These are phyloP conservation scores for Cryptotermes secundus DNA, from an alignment of 1,140 invertebrate genomes.

Conservation along the genomic window DNA sequence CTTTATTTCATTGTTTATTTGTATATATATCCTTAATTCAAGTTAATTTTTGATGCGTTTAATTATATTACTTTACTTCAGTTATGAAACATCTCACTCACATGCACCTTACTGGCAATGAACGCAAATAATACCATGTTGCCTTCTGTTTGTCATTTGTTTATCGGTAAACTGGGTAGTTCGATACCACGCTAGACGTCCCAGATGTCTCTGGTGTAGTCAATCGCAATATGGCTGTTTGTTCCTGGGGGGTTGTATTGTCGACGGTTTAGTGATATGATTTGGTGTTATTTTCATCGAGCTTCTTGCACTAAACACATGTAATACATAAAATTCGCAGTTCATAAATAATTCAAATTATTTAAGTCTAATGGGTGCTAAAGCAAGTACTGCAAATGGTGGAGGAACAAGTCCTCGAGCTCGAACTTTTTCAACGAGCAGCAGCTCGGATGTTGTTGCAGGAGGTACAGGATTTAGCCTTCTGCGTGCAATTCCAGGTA, in stretches of 20 bases:
- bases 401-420: slow-evolving; percentile 69
- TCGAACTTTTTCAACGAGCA: slow-evolving; percentile 73
- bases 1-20: too few relatives aligned
- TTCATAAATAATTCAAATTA: slow-evolving; percentile 22
- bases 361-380: slow-evolving; percentile 67
- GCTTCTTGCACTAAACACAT: slow-evolving; percentile 21
- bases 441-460: slow-evolving; percentile 62
- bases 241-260: slow-evolving; percentile 30
- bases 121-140: too few relatives aligned
- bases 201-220: slow-evolving; percentile 26
- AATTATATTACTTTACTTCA: too few relatives aligned
- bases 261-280: slow-evolving; percentile 28
- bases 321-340: background rate
- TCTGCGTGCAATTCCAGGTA: slow-evolving; percentile 68
- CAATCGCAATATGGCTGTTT: slow-evolving; percentile 34
- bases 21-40: too few relatives aligned
- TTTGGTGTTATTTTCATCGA: slow-evolving; percentile 27
- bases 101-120: too few relatives aligned
- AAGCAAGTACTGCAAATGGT: slow-evolving; percentile 73
- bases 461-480: slow-evolving; percentile 64
- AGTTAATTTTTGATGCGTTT: too few relatives aligned
- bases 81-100: too few relatives aligned
- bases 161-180: background rate
- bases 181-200: background rate
- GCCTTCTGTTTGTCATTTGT: slow-evolving; percentile 4